These are phyloP conservation scores for Torymus tubicola DNA, from an alignment of 2,888 invertebrate genomes.

Conservation along the genomic window DNA sequence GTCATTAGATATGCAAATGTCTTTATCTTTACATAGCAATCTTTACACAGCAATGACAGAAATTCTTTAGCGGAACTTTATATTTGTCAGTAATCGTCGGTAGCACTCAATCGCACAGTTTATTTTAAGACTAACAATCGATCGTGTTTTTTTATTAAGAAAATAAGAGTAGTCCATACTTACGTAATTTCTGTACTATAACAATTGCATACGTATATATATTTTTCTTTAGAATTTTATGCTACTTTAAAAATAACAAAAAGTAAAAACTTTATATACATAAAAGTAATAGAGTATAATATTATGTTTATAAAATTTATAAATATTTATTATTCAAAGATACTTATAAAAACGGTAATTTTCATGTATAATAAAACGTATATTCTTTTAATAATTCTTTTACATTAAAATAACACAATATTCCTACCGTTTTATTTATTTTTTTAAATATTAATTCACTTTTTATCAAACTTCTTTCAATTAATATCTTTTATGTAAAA, in stretches of 20 bases:
- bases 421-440: too few relatives aligned
- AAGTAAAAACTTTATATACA: too few relatives aligned
- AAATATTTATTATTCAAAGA: too few relatives aligned
- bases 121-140: slow-evolving; percentile 51
- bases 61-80: slow-evolving; percentile 43
- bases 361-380: too few relatives aligned
- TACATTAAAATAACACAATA: too few relatives aligned
- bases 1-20: slow-evolving; percentile 55
- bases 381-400: too few relatives aligned
- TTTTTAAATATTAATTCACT: too few relatives aligned
- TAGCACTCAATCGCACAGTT: slow-evolving; percentile 41
- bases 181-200: neutral
- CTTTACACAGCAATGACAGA: slow-evolving; percentile 55
- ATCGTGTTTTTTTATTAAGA: slow-evolving; percentile 37
- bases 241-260: too few relatives aligned
- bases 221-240: neutral
- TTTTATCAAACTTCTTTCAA: too few relatives aligned
- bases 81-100: slow-evolving; percentile 42
- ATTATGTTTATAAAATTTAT: too few relatives aligned
- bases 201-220: neutral
- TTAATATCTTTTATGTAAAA: neutral
- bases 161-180: slow-evolving; percentile 24
- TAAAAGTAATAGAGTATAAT: too few relatives aligned
- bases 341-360: neutral
- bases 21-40: slow-evolving; percentile 58